Base-by-base conservation (phyloP, 2,888 invertebrate genomes). In the Brenthis daphne region DNA sequence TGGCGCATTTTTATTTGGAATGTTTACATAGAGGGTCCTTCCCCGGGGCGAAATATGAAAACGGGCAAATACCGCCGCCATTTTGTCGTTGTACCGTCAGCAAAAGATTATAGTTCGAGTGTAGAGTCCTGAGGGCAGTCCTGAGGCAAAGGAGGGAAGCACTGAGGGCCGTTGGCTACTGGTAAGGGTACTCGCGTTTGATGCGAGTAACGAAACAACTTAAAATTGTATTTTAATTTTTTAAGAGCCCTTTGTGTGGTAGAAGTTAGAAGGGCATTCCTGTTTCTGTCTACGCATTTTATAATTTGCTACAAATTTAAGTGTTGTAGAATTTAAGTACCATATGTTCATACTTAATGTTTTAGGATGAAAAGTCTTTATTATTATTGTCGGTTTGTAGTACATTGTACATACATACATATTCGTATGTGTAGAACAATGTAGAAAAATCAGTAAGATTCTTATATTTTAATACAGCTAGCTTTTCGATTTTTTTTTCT, bases 1-100 rank as follows among this genome's bases (percentile, higher is more conserved):
- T 91, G 92, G 92, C 90, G 90, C 85, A 89, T 91, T 91, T 92
- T 92, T 92, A 91, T 90, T 88, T 81, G 78, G 79, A 87, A 89
- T 91, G 90, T 92, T 92, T 92, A 92, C 85, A 90, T 92, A 92
- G 89, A 91, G 90, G 91, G 90, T 82, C 77, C 72, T 79, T 68
- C 76, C 79, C 74, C 70, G 77, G 79, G 75, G 76, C 70, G 74
- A 73, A 71, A 74, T 77, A 76, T 74, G 79, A 77, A 76, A 77
- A 76, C 80, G 77, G 77, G 85, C 83, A 87, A 86, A 85, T 84
- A 82, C 79, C 81, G 80, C 72, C 89, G 92, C 92, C 92, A 91
- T 92, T 85, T 91, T 92, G 90, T 77, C 74, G 54, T 43, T 72
- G 87, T 86, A 90, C 82, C 81, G 90, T 87, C 89, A 84, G 88